These are phyloP conservation scores for Aethina tumida DNA, from an alignment of 1,140 invertebrate genomes.

Conservation along the genomic window DNA sequence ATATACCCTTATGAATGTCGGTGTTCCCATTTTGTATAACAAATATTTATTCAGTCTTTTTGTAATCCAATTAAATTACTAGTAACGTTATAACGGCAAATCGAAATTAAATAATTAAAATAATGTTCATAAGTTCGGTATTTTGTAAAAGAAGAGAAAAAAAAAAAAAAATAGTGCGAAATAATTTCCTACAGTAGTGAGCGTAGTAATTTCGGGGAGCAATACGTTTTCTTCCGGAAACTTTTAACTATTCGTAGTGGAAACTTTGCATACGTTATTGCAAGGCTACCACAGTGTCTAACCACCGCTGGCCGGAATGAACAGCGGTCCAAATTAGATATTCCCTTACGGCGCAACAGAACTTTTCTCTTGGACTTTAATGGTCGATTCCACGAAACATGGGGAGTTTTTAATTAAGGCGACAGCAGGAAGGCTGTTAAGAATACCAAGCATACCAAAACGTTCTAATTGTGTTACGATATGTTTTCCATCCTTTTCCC, in stretches of 20 bases:
- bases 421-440: constrained; percentile 33
- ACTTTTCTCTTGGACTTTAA: constrained; percentile 7
- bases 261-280: constrained; percentile 31
- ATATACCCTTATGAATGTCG: no score
- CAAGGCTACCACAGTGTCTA: constrained; percentile 32
- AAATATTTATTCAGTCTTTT: no score
- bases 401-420: constrained; percentile 37
- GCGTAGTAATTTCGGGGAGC: constrained; percentile 4
- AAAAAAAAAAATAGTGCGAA: background rate
- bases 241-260: constrained; percentile 17
- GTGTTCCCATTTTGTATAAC: no score
- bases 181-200: background rate
- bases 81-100: no score
- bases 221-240: constrained; percentile 8
- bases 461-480: constrained; percentile 32
- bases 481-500: constrained; percentile 21
- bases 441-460: constrained; percentile 33
- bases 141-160: background rate
- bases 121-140: constrained; percentile 8
- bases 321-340: constrained; percentile 17
- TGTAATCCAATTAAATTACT: no score
- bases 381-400: constrained; percentile 23
- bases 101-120: no score
- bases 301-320: constrained; percentile 27
- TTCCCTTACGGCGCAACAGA: constrained; percentile 3